These are phyloP conservation scores for Columba guinea DNA, from an alignment of 2,797 vertebrate species.

Conservation along the genomic window DNA sequence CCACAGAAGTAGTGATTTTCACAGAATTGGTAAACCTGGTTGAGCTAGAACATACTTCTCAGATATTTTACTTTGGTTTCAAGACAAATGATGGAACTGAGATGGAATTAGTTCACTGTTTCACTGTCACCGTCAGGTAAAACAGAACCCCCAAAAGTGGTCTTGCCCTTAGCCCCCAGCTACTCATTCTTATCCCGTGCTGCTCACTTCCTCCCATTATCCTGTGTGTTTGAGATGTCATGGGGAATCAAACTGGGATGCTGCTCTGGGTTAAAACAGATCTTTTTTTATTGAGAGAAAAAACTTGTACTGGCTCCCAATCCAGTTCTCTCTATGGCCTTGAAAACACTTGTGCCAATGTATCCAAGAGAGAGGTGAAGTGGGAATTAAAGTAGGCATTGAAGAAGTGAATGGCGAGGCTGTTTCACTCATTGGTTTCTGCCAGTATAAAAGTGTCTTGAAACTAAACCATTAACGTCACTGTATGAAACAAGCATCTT, in stretches of 20 bases:
- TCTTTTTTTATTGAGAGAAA: neutral
- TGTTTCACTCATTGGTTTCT: neutral
- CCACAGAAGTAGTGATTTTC: neutral
- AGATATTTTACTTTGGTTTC: neutral
- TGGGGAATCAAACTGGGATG: neutral
- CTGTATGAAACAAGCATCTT: neutral
- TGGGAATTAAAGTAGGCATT: neutral
- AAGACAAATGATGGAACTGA: neutral
- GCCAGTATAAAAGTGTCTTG: neutral
- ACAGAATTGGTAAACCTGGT: neutral
- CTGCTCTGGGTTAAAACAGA: neutral
- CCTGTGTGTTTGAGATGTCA: too few species aligned
- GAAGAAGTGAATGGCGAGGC: neutral
- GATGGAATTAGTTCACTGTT: neutral
- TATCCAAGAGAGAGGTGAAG: neutral
- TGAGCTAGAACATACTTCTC: neutral
- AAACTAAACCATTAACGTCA: neutral
- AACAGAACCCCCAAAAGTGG: neutral
- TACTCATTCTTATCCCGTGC: neutral
- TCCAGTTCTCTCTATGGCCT: neutral
- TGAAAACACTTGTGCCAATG: neutral
- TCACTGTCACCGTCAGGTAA: neutral
- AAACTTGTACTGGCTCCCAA: neutral
- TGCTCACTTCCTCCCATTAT: neutral
- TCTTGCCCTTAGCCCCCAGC: neutral